phyloP scores from a whole-genome alignment of 2,113 vertebrate genomes.

The Axis porcinus region DNA sequence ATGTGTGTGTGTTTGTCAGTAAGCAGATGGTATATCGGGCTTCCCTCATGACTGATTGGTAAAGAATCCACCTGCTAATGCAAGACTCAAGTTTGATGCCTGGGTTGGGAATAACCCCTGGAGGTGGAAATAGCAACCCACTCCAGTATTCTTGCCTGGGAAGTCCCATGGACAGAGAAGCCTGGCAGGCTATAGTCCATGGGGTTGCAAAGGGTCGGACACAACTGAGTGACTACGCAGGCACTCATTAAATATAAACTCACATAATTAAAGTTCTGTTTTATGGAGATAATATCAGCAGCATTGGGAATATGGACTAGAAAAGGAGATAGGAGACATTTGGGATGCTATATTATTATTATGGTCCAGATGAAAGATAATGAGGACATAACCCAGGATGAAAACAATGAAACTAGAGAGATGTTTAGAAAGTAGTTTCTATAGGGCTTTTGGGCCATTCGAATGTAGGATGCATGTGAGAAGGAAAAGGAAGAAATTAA shows the following conservation, averaged over 20 bases:
- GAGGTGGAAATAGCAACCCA: not conserved
- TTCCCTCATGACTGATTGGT: not conserved
- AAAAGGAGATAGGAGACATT: not conserved
- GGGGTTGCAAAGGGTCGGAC: not conserved
- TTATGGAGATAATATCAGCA: not conserved
- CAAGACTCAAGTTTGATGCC: not conserved
- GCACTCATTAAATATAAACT: not conserved
- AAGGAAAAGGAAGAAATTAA: not conserved
- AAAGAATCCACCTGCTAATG: not conserved
- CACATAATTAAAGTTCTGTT: not conserved
- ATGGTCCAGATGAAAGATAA: not conserved
- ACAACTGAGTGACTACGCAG: not conserved
- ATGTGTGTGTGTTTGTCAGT: not conserved
- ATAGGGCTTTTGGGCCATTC: not conserved
- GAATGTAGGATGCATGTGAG: not conserved
- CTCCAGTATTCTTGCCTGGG: not conserved
- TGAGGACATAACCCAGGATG: not conserved
- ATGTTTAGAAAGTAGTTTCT: not conserved
- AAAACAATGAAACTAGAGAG: not conserved
- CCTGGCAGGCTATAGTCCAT: not conserved
- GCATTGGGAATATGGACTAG: not conserved
- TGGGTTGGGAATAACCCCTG: not conserved
- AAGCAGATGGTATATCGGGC: not conserved
- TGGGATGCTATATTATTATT: not conserved
- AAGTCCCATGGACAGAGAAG: not conserved